phyloP scores from a whole-genome alignment of 2,888 invertebrate species.

The Chrysotoxum bicinctum region DNA sequence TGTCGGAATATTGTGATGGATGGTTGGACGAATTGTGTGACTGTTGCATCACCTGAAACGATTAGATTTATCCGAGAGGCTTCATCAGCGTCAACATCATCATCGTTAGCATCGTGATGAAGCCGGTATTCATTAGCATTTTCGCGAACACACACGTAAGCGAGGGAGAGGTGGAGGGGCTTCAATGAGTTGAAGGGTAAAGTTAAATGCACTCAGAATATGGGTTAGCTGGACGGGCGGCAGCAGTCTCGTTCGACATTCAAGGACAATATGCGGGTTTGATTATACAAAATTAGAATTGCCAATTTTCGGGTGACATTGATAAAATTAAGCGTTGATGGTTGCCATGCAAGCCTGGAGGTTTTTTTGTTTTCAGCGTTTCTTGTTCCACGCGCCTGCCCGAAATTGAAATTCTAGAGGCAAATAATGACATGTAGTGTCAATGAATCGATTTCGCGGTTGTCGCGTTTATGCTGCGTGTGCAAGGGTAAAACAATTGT shows the following conservation, averaged over 20 bases:
- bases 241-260: slow-evolving; percentile 11
- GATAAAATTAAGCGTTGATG: slow-evolving; percentile 41
- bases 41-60: slow-evolving; percentile 54
- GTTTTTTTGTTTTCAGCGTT: background rate
- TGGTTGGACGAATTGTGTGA: slow-evolving; percentile 55
- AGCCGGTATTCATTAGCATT: slow-evolving; percentile 55
- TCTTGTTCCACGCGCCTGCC: background rate
- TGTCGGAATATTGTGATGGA: slow-evolving; percentile 61
- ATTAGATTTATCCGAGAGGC: slow-evolving; percentile 59
- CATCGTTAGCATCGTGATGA: slow-evolving; percentile 24
- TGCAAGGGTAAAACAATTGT: slow-evolving; percentile 8
- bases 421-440: slow-evolving; percentile 22
- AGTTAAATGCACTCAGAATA: slow-evolving; percentile 67
- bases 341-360: background rate
- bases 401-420: slow-evolving; percentile 1
- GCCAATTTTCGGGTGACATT: slow-evolving; percentile 45
- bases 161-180: background rate
- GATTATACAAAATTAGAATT: slow-evolving; percentile 48
- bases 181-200: slow-evolving; percentile 46
- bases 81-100: slow-evolving; percentile 53
- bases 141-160: background rate
- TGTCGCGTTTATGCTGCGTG: background rate
- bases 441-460: slow-evolving; percentile 37
- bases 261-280: slow-evolving; percentile 31
- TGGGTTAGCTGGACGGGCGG: slow-evolving; percentile 55